Percentiles rank a stretch among this genome's conserved stretches.
Conservation (phyloP, 2,888 invertebrate species). For the Heteromurus nitidus region DNA sequence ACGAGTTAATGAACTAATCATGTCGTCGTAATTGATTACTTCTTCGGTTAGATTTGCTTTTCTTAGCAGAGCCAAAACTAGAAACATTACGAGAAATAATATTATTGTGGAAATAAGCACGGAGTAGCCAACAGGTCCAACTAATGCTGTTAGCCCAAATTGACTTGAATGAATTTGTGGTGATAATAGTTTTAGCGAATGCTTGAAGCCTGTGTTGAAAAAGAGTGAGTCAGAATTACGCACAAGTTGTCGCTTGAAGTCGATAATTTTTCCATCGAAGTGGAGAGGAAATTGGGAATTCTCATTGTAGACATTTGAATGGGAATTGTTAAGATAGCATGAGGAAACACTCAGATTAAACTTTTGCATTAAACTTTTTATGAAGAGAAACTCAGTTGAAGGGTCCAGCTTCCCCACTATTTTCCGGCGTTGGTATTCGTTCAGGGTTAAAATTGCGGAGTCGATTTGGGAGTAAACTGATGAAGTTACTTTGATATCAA, state of each 20-base stretch:
- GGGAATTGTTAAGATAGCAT: neutral
- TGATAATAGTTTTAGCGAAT: slow-evolving; percentile 10
- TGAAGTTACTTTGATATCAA: too few relatives aligned
- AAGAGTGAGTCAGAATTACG: slow-evolving; percentile 14
- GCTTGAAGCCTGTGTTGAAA: neutral
- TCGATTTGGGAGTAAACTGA: too few relatives aligned
- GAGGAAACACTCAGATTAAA: slow-evolving; percentile 14
- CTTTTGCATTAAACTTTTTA: slow-evolving; percentile 13
- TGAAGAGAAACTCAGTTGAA: neutral
- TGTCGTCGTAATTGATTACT: neutral
- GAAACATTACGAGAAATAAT: neutral
- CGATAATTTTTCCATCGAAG: neutral
- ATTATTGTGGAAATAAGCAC: neutral
- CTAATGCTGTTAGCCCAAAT: neutral
- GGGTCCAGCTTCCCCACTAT: too few relatives aligned
- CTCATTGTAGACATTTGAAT: neutral
- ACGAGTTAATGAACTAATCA: slow-evolving; percentile 6
- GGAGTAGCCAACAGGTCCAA: slow-evolving; percentile 22
- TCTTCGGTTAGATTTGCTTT: neutral
- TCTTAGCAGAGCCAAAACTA: neutral
- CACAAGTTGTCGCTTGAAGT: neutral
- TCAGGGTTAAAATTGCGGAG: too few relatives aligned
- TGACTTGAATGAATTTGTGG: neutral
- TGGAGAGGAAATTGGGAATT: neutral
- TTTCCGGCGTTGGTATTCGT: too few relatives aligned